phyloP scores from a whole-genome alignment of 2,888 invertebrate genomes.

The Hyppa rectilinea region DNA sequence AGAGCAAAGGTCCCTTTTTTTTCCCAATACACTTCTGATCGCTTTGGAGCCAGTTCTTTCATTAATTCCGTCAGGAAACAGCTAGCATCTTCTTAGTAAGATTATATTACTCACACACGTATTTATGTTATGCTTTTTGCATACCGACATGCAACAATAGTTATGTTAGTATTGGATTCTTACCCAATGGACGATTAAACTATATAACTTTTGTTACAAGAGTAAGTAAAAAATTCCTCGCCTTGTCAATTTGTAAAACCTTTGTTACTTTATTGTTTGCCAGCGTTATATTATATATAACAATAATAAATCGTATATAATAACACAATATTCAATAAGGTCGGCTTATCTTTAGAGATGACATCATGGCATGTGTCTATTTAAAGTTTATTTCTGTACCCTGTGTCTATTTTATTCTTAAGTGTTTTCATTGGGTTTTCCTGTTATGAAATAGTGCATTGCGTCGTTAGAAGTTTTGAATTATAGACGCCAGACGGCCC shows the following conservation, averaged over 20 bases:
- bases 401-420: conserved; percentile 13
- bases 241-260: background rate
- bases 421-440: conserved; percentile 21
- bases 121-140: background rate
- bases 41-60: background rate
- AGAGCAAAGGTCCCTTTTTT: no score
- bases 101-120: background rate
- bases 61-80: background rate
- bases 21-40: background rate
- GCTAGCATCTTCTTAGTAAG: background rate
- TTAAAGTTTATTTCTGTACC: conserved; percentile 21
- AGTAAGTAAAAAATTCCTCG: no score
- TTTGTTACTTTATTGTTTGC: background rate
- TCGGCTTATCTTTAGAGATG: conserved; percentile 26
- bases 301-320: conserved; percentile 5
- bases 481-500: no score
- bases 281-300: conserved; percentile 3
- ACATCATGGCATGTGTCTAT: conserved; percentile 30
- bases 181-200: no score
- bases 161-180: background rate
- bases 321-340: conserved; percentile 18
- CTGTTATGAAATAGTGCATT: background rate
- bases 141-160: background rate
- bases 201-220: no score
- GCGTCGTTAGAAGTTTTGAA: background rate